Base-by-base conservation (phyloP, 2,113 vertebrate genomes). In the Prionailurus viverrinus region DNA sequence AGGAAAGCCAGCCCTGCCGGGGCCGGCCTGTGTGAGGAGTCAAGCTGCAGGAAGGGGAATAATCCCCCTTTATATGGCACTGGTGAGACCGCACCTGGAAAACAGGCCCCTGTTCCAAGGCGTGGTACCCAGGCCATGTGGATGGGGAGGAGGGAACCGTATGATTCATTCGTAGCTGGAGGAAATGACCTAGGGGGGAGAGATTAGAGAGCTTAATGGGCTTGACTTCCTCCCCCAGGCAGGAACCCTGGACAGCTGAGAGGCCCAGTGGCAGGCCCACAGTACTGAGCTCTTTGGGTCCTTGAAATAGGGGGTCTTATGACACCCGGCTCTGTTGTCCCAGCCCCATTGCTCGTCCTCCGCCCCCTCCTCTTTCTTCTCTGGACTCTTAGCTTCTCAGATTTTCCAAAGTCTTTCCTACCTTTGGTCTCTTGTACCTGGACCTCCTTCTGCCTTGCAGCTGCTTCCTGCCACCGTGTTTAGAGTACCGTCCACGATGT, bases 61-160 rank as follows among this genome's bases (percentile, higher is more conserved):
- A 96, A 97, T 96, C 96, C 92, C 73, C 61, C 79, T 97, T 97
- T 97, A 97, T 95, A 76, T n/a, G 69, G 87, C 97, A 96, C 95
- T 79, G 84, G 94, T 97, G 96, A 96, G 96, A 41, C 66, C 0
- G 83, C 95, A 97, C 93, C 97, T 97, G 96, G 95, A 96, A 96
- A 94, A 76, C 97, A 95, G 93, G 58, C 95, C 83, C 83, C 71
- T 41, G 41, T 36, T 96, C 89, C 86, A 83, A 73, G 53, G 36
- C 55, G 84, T 1, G 6, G 95, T 95, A 79, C 97, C 89, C 96
- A 92, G 94, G 95, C 97, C 95, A 90, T 97, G 90, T 95, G 97
- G 83, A 93, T 10, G 27, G 83, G 86, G 81, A 94, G 94, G 92
- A 92, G 92, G 74, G 78, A 95, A 93, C n/a, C 0, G 1, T 8